Base-by-base conservation (phyloP, 2,113 vertebrate species). In the Bos taurus region DNA sequence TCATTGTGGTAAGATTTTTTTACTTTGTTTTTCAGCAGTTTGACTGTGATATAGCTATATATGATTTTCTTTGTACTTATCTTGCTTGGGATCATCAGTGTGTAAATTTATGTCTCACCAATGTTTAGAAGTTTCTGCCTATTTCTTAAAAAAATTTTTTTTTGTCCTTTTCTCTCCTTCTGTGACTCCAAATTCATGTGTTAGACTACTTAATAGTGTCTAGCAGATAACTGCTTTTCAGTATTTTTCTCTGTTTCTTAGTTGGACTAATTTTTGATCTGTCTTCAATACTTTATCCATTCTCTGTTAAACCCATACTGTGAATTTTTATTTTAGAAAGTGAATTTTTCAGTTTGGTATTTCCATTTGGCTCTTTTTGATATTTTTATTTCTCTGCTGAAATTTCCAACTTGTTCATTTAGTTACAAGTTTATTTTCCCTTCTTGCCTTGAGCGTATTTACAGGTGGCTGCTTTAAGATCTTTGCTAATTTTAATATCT, bases 401-500 rank as follows among this genome's bases (percentile, higher is more conserved):
- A 82, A 88, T 57, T 78, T 90, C 40, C 5, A 93, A 2, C 71
- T 89, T 54, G 54, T 56, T 77, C 30, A 59, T 83, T 87, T 81
- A 48, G 87, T 89, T 23, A 26, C 14, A 94, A 85, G 25, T 64
- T n/a, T 87, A 52, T 93, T 95, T 92, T 88, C 28, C 12, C 33
- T 97, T 89, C 57, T 94, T 40, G n/a, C 71, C 86, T 90, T 93
- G 36, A 90, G 2, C 43, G 87, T 95, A 54, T 16, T 90, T 90
- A 40, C 5, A 86, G 50, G 57, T 84, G 91, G 82, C 56, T 80
- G 17, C 67, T 93, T 91, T 74, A 67, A 94, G 62, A 64, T 90
- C 7, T 80, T 91, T 82, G 33, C 52, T 80, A 26, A 56, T 84
- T 88, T 10, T 8, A 74, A 15, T 84, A 54, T 54, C 30, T 60